Evolutionary conservation across 2,888 invertebrate genomes (phyloP).

Genomic region (Atrina japonica): DNA sequence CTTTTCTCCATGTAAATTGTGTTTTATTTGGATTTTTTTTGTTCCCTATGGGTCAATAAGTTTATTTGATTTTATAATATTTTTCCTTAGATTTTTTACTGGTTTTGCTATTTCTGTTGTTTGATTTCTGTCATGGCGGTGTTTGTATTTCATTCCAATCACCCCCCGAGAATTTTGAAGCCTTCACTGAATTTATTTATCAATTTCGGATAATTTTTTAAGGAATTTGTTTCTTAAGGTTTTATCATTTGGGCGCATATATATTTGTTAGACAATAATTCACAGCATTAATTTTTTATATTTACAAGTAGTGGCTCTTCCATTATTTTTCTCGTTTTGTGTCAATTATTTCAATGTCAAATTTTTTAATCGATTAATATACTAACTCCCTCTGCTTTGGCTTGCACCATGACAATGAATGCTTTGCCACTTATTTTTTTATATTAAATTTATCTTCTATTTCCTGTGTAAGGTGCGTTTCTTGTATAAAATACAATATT

Average conservation of each 20-base stretch:
- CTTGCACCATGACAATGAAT: not conserved
- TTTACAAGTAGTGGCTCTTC: not conserved
- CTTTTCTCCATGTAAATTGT: constrained; percentile 33
- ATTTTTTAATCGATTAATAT: constrained; percentile 1
- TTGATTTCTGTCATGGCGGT: not conserved
- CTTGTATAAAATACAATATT: no score
- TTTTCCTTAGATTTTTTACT: not conserved
- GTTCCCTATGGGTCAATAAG: constrained; percentile 5
- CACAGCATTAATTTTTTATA: not conserved
- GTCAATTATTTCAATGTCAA: not conserved
- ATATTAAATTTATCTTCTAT: not conserved
- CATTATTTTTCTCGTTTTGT: not conserved
- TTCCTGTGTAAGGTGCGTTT: no score
- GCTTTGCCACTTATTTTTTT: not conserved
- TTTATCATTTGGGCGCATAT: constrained; percentile 1
- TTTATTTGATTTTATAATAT: not conserved
- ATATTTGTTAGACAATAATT: not conserved
- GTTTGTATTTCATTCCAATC: not conserved
- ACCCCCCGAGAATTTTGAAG: not conserved
- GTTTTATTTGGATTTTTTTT: constrained; percentile 1
- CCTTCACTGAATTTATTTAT: not conserved
- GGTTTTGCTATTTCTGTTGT: not conserved
- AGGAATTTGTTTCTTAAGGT: not conserved
- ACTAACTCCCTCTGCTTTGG: not conserved
- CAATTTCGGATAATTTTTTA: not conserved